Conservation (phyloP, 2,888 invertebrate species). For the Erynnis tages region DNA sequence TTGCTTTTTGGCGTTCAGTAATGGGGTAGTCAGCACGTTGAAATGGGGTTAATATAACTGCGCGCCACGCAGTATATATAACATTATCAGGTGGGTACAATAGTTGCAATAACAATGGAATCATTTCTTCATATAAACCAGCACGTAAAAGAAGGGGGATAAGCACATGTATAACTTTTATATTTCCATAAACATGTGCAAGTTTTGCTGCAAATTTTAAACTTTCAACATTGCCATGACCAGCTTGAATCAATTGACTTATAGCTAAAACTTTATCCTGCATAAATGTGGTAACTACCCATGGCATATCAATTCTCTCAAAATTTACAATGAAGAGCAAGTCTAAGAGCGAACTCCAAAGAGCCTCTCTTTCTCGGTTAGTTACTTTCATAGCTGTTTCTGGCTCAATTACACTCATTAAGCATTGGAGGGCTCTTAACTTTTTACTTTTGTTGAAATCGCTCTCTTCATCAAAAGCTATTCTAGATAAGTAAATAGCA, state of each 20-base stretch:
- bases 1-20: conserved; percentile 66
- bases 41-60: conserved; percentile 68
- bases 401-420: conserved; percentile 71
- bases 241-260: conserved; percentile 61
- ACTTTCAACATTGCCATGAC: conserved; percentile 56
- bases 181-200: conserved; percentile 56
- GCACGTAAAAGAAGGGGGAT: conserved; percentile 58
- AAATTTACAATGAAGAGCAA: conserved; percentile 64
- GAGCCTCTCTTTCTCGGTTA: conserved; percentile 59
- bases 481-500: conserved; percentile 73
- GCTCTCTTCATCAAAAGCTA: conserved; percentile 72
- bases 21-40: conserved; percentile 74
- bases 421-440: conserved; percentile 72
- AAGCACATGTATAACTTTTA: conserved; percentile 50
- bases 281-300: conserved; percentile 66
- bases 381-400: conserved; percentile 73
- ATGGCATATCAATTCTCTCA: conserved; percentile 73
- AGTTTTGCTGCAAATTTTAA: conserved; percentile 63
- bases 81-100: conserved; percentile 56
- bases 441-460: conserved; percentile 72
- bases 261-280: conserved; percentile 67
- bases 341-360: conserved; percentile 70
- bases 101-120: conserved; percentile 62
- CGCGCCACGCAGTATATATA: conserved; percentile 66
- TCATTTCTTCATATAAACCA: conserved; percentile 63